Evolutionary conservation across 1,140 invertebrate genomes (phyloP), one percentile per base, ranked within the genome.

Genomic region (Bombus superbus): DNA sequence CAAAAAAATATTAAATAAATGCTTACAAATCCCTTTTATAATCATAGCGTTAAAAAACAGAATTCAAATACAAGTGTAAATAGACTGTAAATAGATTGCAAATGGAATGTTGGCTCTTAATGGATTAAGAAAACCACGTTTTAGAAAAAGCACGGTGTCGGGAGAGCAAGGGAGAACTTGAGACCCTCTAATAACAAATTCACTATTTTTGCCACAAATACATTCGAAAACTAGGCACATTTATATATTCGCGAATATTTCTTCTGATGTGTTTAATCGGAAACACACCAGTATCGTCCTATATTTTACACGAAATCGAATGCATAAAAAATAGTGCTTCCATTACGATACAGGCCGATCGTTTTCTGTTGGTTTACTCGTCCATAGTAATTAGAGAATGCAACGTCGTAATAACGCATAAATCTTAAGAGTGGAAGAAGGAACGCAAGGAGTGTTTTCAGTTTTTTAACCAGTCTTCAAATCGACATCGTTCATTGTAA

Each of bases 201-300:
- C 59, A 40, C 64, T 83, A 89, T 88, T 89, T 89, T 89, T 89
- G 88, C 88, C 87, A 89, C 87, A 89, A 89, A 89, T 89, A 89
- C 84, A 85, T 78, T 74, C 71, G 28, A 38, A 59, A 75, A 88
- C 32, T 47, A 44, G 28, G 25, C 28, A 73, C 42, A 40, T 73
- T 42, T 44, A 73, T 42, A 73, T 42, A 42, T 44, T 44, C 40
- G 28, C 18, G n/a, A 32, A 73, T 44, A 3, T 28, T 62, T 42
- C 25, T 28, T 42, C 71, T n/a, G n/a, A 10, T 35, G 18, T 38
- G 4, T 80, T 38, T 18, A 66, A 32, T 53, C 44, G 25, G 42
- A 44, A 53, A 53, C 44, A 53, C 44, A n/a, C 59, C 57, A 32
- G 75, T 77, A 38, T 71, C 71, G 71, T 42, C 42, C 22, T 22